Evolutionary conservation across 35 echinoderm and acorn worm genomes (phyloP).

Genomic region (Heliocidaris tuberculata): DNA sequence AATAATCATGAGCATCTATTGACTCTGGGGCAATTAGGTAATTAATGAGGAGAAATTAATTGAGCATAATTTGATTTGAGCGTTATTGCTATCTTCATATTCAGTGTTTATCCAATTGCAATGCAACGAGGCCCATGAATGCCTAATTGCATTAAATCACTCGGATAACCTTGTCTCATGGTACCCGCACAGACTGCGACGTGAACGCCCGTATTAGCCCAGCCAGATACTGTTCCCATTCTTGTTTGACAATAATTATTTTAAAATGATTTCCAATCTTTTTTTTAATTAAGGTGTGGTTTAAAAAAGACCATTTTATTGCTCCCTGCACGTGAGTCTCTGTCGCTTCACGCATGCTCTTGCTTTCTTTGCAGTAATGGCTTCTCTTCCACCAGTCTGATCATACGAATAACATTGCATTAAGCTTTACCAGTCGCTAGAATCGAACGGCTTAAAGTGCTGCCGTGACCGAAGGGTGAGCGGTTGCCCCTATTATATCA

Average conservation of each 20-base stretch:
- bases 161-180: conserved; percentile 16
- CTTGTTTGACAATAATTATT: conserved; percentile 48
- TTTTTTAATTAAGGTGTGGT: conserved; percentile 16
- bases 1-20: conserved; percentile 10
- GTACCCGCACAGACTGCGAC: neutral
- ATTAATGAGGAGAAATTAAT: conserved; percentile 51
- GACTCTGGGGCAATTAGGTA: conserved; percentile 41
- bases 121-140: conserved; percentile 28
- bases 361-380: neutral
- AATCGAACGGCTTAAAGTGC: conserved; percentile 5
- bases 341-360: conserved; percentile 11
- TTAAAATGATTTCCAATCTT: conserved; percentile 34
- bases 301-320: neutral
- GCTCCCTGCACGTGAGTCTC: neutral
- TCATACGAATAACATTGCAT: neutral
- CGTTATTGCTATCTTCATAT: conserved; percentile 4
- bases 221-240: conserved; percentile 45
- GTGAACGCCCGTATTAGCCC: neutral
- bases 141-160: conserved; percentile 42
- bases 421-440: neutral
- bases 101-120: conserved; percentile 23
- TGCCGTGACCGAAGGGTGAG: neutral
- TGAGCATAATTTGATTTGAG: conserved; percentile 44
- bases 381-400: neutral
- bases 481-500: conserved; percentile 35